Conservation (phyloP, 2,797 vertebrate genomes). For the Fringilla coelebs region DNA sequence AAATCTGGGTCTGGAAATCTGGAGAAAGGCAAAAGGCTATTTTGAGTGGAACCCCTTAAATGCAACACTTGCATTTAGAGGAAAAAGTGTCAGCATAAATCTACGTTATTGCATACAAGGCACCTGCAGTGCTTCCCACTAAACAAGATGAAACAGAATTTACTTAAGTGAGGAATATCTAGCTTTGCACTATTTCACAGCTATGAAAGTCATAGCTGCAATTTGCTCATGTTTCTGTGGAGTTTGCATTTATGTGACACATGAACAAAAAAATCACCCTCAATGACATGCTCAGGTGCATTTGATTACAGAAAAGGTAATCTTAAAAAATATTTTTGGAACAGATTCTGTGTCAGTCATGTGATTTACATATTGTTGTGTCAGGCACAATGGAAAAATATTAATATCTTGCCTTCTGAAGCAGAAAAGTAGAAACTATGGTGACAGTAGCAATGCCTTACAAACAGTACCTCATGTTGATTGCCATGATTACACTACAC, state of each 20-base stretch:
- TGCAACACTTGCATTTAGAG: neutral
- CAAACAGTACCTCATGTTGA: neutral
- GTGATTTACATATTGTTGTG: neutral
- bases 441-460: neutral
- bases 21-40: neutral
- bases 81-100: neutral
- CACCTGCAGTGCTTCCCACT: neutral
- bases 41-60: neutral
- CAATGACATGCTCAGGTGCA: too few relatives aligned
- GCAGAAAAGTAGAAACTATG: neutral
- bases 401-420: neutral
- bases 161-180: neutral
- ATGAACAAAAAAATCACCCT: neutral
- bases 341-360: neutral
- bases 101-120: neutral
- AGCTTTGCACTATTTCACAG: neutral
- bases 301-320: neutral
- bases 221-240: neutral
- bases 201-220: neutral
- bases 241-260: neutral
- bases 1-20: neutral
- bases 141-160: neutral
- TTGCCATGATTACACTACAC: neutral
- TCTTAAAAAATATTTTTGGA: neutral
- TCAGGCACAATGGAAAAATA: neutral